Evolutionary conservation across 2,797 vertebrate species (phyloP).

Genomic region (Gobionotothen gibberifrons): DNA sequence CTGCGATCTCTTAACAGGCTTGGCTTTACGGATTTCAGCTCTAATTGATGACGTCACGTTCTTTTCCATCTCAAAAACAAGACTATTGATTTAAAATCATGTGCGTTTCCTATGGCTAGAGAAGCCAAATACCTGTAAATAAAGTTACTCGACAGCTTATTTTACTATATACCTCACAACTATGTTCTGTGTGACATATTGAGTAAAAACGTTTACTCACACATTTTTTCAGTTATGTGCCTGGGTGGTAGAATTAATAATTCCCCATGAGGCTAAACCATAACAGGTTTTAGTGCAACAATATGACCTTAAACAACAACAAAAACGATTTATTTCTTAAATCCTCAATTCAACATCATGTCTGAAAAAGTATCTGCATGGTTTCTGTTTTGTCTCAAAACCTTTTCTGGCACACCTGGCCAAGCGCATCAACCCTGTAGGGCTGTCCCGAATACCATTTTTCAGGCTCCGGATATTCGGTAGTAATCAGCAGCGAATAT

Average conservation of each 20-base stretch:
- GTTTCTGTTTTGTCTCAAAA: background rate
- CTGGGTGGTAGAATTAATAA: slow-evolving; percentile 6
- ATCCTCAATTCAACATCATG: slow-evolving; percentile 14
- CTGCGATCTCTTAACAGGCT: slow-evolving; percentile 16
- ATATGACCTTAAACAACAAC: background rate
- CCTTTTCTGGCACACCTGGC: slow-evolving; percentile 37
- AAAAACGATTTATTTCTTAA: background rate
- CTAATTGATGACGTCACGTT: slow-evolving; percentile 47
- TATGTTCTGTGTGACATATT: background rate
- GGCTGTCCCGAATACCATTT: no score
- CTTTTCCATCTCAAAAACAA: slow-evolving; percentile 29
- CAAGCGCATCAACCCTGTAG: slow-evolving; percentile 23
- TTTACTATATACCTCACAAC: background rate
- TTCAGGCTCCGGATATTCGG: no score
- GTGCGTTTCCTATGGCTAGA: slow-evolving; percentile 11
- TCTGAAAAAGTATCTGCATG: background rate
- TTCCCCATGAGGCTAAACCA: background rate
- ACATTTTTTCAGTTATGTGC: background rate
- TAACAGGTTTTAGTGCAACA: slow-evolving; percentile 8
- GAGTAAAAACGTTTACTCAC: background rate
- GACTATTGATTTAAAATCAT: slow-evolving; percentile 40
- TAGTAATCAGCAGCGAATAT: no score
- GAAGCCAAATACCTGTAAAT: background rate
- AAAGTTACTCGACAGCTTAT: background rate
- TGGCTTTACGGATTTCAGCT: slow-evolving; percentile 15